phyloP scores from a whole-genome alignment of 53 echinoderm and acorn worm species.

The Arbacia lixula region DNA sequence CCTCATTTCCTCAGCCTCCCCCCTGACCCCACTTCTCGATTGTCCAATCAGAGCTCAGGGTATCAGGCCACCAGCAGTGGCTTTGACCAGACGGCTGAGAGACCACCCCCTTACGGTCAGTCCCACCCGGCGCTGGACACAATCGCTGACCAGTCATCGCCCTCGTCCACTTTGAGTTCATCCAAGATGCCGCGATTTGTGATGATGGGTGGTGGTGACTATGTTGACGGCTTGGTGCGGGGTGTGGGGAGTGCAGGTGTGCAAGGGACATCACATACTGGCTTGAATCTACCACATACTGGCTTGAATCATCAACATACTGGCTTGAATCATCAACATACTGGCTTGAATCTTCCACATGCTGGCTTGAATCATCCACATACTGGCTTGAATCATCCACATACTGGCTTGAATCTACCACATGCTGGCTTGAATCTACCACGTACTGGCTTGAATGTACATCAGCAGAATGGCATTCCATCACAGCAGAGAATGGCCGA shows the following conservation, averaged over 20 bases:
- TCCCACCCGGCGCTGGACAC: slow-evolving; percentile 55
- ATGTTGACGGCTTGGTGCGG: neutral
- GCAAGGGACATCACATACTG: too few relatives aligned
- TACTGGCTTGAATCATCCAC: too few relatives aligned
- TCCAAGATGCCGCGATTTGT: slow-evolving; percentile 1
- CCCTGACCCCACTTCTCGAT: too few relatives aligned
- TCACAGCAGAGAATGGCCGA: neutral
- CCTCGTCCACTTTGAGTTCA: neutral
- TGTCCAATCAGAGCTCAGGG: slow-evolving; percentile 5
- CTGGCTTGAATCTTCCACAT: too few relatives aligned
- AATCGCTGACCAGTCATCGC: slow-evolving; percentile 16
- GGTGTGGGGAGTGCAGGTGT: neutral
- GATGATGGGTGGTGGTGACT: slow-evolving; percentile 25
- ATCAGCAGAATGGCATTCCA: neutral
- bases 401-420: too few relatives aligned
- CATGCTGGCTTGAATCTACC: too few relatives aligned
- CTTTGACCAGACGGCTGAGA: slow-evolving; percentile 12
- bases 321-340: too few relatives aligned
- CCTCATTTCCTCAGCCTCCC: too few relatives aligned
- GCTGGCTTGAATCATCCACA: too few relatives aligned
- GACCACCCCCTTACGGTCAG: slow-evolving; percentile 56
- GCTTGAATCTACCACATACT: too few relatives aligned
- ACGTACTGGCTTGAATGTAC: neutral
- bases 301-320: too few relatives aligned
- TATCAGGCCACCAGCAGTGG: slow-evolving; percentile 34